Conservation (phyloP, 2,888 invertebrate species). For the Junonia oenone region DNA sequence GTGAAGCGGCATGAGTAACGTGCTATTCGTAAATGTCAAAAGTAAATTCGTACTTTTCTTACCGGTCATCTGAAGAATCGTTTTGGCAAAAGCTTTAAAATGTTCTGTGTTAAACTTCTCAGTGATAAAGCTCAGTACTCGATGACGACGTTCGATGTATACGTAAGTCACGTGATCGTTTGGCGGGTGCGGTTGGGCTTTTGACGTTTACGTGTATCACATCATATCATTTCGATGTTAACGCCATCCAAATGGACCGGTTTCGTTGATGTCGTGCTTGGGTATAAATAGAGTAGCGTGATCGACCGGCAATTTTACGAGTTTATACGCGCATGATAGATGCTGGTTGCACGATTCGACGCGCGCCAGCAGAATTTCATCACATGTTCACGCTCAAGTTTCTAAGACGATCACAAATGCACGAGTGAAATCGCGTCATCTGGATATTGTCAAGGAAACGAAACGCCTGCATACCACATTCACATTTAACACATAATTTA, state of each 20-base stretch:
- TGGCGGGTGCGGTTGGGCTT: constrained; percentile 43
- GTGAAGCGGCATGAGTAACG: constrained; percentile 68
- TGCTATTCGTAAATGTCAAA: constrained; percentile 73
- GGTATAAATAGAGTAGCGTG: constrained; percentile 28
- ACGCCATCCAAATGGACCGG: constrained; percentile 53
- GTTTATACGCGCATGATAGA: constrained; percentile 15
- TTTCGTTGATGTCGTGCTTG: constrained; percentile 32
- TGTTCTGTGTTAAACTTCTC: constrained; percentile 66
- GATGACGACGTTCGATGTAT: constrained; percentile 53
- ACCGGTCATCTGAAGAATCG: constrained; percentile 36
- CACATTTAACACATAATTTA: constrained; percentile 4
- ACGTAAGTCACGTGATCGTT: constrained; percentile 60
- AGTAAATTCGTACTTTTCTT: constrained; percentile 49
- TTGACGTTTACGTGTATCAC: constrained; percentile 61
- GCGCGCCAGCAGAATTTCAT: constrained; percentile 29
- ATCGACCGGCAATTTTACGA: constrained; percentile 26
- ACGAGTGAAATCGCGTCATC: constrained; percentile 34
- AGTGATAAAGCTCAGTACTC: constrained; percentile 66
- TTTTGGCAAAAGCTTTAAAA: constrained; percentile 34
- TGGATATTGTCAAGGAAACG: constrained; percentile 32
- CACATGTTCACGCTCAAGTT: constrained; percentile 27
- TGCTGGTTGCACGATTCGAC: constrained; percentile 19
- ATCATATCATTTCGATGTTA: constrained; percentile 23
- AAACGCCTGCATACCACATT: constrained; percentile 1
- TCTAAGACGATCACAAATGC: constrained; percentile 24